These are phyloP conservation scores for Spilogale gracilis DNA, from an alignment of 2,113 vertebrate species.

Conservation along the genomic window DNA sequence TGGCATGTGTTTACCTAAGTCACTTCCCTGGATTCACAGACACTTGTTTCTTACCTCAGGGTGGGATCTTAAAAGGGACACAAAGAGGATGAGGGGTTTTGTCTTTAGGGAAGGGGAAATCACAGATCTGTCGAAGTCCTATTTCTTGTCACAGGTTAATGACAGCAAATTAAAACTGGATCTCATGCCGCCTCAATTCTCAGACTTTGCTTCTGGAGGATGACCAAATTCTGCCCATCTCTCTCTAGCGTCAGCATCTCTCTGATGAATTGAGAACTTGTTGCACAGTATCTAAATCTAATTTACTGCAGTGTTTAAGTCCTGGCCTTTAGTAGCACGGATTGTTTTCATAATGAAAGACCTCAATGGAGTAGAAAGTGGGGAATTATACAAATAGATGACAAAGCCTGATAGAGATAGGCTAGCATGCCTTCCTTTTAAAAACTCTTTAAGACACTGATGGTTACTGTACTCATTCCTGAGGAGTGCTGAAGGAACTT, in stretches of 20 bases:
- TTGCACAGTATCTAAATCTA: not conserved
- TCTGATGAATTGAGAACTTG: not conserved
- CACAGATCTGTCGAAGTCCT: not conserved
- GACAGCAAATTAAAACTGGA: not conserved
- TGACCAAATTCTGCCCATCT: not conserved
- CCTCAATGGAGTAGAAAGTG: not conserved
- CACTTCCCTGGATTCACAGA: not conserved
- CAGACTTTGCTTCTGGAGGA: not conserved
- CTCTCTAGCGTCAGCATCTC: not conserved
- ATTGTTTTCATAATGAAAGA: not conserved
- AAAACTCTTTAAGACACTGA: not conserved
- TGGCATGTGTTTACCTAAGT: not conserved
- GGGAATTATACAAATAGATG: not conserved
- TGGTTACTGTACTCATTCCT: not conserved
- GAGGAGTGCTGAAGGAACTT: not conserved
- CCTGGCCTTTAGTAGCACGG: not conserved
- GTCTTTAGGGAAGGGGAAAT: not conserved
- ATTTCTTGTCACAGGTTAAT: not conserved
- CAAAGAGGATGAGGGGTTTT: not conserved
- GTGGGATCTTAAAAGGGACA: not conserved
- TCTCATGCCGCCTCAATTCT: not conserved
- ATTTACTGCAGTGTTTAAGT: not conserved
- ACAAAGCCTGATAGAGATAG: not conserved
- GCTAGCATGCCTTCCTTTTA: not conserved
- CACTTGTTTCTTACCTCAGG: not conserved